Conservation (phyloP, 2,113 vertebrate genomes). For the Chlorodrepanis virens region DNA sequence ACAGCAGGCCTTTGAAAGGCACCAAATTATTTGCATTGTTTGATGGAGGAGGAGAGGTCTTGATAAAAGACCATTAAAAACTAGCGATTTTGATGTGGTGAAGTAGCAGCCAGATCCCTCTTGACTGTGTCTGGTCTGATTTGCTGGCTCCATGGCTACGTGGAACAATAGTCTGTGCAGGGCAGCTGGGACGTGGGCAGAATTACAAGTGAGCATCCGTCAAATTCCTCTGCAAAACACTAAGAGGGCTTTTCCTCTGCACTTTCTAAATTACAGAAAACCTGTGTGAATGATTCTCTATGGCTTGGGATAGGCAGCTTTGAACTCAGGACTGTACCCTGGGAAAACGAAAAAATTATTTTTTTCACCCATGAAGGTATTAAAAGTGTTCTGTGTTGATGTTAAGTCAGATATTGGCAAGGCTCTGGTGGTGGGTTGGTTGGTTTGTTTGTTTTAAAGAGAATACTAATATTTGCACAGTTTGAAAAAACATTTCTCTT, state of each 20-base stretch:
- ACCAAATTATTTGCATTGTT: neutral
- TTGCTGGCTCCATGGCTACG: neutral
- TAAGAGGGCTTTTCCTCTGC: neutral
- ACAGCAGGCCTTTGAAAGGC: neutral
- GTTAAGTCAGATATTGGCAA: neutral
- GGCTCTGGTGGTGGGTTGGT: neutral
- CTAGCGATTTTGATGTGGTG: neutral
- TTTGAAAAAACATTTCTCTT: neutral
- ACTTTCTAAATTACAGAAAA: neutral
- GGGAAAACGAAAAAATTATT: neutral
- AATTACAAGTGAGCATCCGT: neutral
- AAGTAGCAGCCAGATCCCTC: neutral
- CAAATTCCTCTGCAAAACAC: neutral
- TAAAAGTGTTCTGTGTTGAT: neutral
- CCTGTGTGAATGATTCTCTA: neutral
- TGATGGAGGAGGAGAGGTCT: neutral
- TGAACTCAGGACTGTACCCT: neutral
- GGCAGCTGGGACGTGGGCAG: constrained; percentile 20
- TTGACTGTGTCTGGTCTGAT: neutral
- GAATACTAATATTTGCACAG: neutral
- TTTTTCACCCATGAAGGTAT: neutral
- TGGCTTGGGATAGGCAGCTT: neutral
- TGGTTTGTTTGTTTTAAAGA: neutral
- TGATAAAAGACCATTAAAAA: neutral
- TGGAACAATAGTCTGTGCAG: constrained; percentile 35